These are phyloP conservation scores for Gymnosoma rotundatum DNA, from an alignment of 2,888 invertebrate genomes.

Conservation along the genomic window DNA sequence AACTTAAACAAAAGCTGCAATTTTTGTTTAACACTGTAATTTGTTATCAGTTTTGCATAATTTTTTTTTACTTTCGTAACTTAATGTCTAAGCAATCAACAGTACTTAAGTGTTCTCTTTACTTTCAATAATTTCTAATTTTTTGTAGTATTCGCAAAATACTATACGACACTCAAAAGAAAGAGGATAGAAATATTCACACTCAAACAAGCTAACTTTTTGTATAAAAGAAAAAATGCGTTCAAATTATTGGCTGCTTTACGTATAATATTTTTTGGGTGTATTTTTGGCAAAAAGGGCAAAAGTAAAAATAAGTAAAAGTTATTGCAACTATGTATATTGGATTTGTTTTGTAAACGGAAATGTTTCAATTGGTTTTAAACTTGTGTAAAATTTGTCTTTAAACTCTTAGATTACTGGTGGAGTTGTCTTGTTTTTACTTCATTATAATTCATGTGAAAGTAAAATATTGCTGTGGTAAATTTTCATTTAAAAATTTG, in stretches of 20 bases:
- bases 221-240: not conserved
- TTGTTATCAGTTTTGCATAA: not conserved
- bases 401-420: conserved; percentile 20
- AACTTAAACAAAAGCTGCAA: not conserved
- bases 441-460: not conserved
- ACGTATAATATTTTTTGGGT: conserved; percentile 3
- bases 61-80: too few species aligned
- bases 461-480: not conserved
- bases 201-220: not conserved
- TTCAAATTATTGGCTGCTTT: not conserved
- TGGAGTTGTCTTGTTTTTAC: not conserved
- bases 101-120: conserved; percentile 42
- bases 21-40: conserved; percentile 16
- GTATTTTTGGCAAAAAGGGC: conserved; percentile 6
- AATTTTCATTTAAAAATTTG: not conserved
- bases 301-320: conserved; percentile 17
- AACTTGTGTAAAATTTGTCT: conserved; percentile 43
- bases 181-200: not conserved
- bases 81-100: conserved; percentile 37
- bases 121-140: conserved; percentile 40
- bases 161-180: conserved; percentile 15
- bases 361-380: conserved; percentile 50
- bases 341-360: conserved; percentile 49
- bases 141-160: conserved; percentile 35
- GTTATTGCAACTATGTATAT: conserved; percentile 47